phyloP scores from a whole-genome alignment of 2,888 invertebrate species.

The Rhimphoctona megacephalus region DNA sequence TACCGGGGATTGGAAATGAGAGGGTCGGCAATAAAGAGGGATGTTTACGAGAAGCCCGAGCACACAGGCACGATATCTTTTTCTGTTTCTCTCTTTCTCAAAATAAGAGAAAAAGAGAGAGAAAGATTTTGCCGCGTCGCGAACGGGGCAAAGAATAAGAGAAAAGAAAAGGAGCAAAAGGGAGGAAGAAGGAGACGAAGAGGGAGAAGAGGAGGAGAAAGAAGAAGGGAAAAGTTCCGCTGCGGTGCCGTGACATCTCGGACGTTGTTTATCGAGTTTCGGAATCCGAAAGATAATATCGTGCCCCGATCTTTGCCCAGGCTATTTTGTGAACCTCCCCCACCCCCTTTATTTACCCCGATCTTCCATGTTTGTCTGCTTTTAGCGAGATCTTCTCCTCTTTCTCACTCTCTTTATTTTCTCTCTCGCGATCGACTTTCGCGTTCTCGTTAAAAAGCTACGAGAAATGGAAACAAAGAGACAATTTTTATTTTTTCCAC shows the following conservation, averaged over 20 bases:
- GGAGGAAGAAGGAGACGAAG: slow-evolving; percentile 29
- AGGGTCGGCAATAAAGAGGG: slow-evolving; percentile 82
- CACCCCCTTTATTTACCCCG: slow-evolving; percentile 24
- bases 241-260: slow-evolving; percentile 78
- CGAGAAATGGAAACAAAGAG: neutral
- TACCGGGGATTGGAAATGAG: slow-evolving; percentile 81
- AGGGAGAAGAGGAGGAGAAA: slow-evolving; percentile 27
- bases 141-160: slow-evolving; percentile 46
- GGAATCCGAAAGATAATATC: slow-evolving; percentile 79
- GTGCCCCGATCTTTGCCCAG: slow-evolving; percentile 65
- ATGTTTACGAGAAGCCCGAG: slow-evolving; percentile 83
- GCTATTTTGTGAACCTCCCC: slow-evolving; percentile 52
- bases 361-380: slow-evolving; percentile 5
- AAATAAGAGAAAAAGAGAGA: slow-evolving; percentile 1
- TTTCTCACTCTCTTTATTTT: slow-evolving; percentile 23
- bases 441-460: slow-evolving; percentile 56
- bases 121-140: slow-evolving; percentile 54
- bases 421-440: slow-evolving; percentile 50
- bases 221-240: slow-evolving; percentile 61
- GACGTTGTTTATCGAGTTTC: slow-evolving; percentile 81
- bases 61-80: slow-evolving; percentile 63
- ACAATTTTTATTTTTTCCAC: neutral
- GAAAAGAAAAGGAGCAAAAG: slow-evolving; percentile 71
- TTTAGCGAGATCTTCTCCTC: neutral
- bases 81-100: slow-evolving; percentile 35